Evolutionary conservation across 2,888 invertebrate species (phyloP), one percentile per base, ranked within the genome.

Genomic region (Nyleta sp.): DNA sequence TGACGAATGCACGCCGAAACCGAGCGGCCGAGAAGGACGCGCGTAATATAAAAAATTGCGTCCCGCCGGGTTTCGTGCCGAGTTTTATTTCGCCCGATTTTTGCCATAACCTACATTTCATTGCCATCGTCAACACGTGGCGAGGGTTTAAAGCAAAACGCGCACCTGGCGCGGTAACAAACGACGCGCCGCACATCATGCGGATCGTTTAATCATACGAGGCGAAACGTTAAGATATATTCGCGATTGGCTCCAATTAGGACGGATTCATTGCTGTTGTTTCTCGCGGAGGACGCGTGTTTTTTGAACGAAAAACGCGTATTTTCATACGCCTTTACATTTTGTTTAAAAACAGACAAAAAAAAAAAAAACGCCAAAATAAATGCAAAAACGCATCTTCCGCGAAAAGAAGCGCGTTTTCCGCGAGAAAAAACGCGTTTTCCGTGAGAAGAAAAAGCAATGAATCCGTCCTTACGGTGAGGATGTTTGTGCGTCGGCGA

Each of bases 161-260:
- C 24, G 72, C 75, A 79, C 75, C 75, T 79, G 75, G 75, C 40
- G 75, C 72, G 2, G 33, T 50, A 75, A 78, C 78, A 44, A 74
- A 73, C 73, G 62, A 44, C 40, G 64, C 24, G 55, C 40, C 17
- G 65, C 59, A 53, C 59, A 65, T 65, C 62, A 65, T 57, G 38
- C 42, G 48, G 38, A 72, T 48, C 42, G 67, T 68, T 77, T 77
- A 72, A 77, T 72, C 67, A 72, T 67, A 55, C 31, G 64, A 44
- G 31, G 6, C 24, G n/a, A 44, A 38, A 35, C 46, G 52, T 28
- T 33, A 46, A 59, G 64, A 71, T 70, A 50, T 60, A 31, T 64
- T 57, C n/a, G 33, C 55, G 60, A 70, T 64, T 20, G 50, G 55
- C 42, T 33, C 50, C 59, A 70, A 76, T 64, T 70, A 70, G 44